A percentile compares a stretch with the other conserved stretches of the same genome.
These are phyloP conservation scores for Mastacembelus armatus DNA, from an alignment of 2,797 vertebrate genomes.

Conservation along the genomic window DNA sequence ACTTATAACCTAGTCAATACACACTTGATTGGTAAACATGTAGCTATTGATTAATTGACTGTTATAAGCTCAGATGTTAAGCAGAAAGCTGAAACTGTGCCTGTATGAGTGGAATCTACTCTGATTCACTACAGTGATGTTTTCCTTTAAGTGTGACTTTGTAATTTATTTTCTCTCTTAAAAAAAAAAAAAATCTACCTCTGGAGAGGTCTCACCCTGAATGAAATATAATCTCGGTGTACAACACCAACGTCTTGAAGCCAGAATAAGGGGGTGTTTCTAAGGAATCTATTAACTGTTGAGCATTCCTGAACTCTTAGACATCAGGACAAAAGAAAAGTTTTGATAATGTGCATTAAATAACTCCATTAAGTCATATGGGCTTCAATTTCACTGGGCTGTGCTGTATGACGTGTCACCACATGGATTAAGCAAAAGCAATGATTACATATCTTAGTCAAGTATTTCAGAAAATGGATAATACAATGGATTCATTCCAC, in stretches of 20 bases:
- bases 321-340: slow-evolving; percentile 2
- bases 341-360: slow-evolving; percentile 15
- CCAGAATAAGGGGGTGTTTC: slow-evolving; percentile 5
- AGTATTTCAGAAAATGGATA: slow-evolving; percentile 39
- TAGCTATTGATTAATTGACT: slow-evolving; percentile 66
- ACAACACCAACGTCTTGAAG: too few species aligned
- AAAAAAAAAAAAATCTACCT: too few species aligned
- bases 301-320: slow-evolving; percentile 26
- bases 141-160: background rate
- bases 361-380: slow-evolving; percentile 34
- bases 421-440: slow-evolving; percentile 34
- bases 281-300: slow-evolving; percentile 9
- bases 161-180: background rate
- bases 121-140: background rate
- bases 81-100: slow-evolving; percentile 16
- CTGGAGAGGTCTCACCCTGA: background rate
- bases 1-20: slow-evolving; percentile 67
- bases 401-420: slow-evolving; percentile 7
- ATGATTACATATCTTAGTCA: slow-evolving; percentile 43
- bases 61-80: slow-evolving; percentile 45
- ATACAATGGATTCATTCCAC: slow-evolving; percentile 30
- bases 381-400: slow-evolving; percentile 50
- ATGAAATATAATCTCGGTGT: slow-evolving; percentile 19
- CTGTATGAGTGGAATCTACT: slow-evolving; percentile 29
- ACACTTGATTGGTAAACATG: slow-evolving; percentile 71